Percentiles rank a stretch among this genome's conserved stretches.
These are phyloP conservation scores for Mesopsocus fuscifrons DNA, from an alignment of 2,888 invertebrate genomes.

Conservation along the genomic window DNA sequence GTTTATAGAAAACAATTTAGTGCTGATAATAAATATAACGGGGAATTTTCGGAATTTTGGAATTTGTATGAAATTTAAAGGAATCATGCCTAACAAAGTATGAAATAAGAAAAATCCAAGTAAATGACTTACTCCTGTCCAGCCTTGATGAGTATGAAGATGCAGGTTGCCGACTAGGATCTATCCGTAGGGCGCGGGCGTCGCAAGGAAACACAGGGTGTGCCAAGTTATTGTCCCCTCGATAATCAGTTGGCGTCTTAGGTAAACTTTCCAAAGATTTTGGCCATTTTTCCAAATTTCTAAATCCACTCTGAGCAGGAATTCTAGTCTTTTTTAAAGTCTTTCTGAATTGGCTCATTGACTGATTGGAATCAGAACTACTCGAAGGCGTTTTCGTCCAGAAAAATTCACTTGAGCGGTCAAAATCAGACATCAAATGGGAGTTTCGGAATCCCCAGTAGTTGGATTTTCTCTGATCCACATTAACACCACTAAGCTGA, in stretches of 20 bases:
- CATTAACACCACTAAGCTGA: neutral
- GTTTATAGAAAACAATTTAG: no score
- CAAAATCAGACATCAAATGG: neutral
- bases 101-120: no score
- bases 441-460: neutral
- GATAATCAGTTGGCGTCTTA: neutral
- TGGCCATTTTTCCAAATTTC: slow-evolving; percentile 5
- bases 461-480: neutral
- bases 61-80: no score
- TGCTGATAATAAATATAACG: no score
- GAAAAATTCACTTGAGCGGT: neutral
- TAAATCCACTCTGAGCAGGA: neutral
- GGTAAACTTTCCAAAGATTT: slow-evolving; percentile 6
- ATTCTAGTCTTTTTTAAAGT: neutral
- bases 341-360: neutral
- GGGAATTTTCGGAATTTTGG: no score
- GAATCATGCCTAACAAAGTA: no score
- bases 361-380: neutral
- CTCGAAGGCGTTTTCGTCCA: neutral
- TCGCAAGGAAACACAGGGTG: slow-evolving; percentile 4
- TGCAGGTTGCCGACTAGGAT: no score
- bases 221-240: neutral
- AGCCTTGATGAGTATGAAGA: no score
- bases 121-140: no score
- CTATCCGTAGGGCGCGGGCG: no score